Conservation (phyloP, 2,888 invertebrate genomes). For the Plebejus argus region DNA sequence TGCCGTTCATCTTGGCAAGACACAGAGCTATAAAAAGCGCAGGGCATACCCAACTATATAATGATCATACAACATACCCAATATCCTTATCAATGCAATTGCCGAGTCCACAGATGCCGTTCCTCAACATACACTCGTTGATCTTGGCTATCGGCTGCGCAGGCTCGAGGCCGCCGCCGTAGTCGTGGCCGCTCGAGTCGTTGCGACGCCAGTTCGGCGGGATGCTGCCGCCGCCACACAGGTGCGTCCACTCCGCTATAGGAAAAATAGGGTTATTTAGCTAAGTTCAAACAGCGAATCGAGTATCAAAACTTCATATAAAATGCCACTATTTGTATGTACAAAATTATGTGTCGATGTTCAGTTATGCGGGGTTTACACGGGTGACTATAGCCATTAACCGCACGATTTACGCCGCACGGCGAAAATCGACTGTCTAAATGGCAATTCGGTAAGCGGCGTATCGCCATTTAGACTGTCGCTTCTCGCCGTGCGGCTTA, state of each 20-base stretch:
- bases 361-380: no score
- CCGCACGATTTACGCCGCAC: neutral
- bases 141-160: constrained; percentile 72
- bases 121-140: constrained; percentile 88
- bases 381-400: no score
- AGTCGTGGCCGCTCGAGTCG: constrained; percentile 52
- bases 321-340: no score
- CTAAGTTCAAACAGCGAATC: no score
- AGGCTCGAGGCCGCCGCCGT: constrained; percentile 46
- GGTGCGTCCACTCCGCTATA: constrained; percentile 82
- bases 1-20: constrained; percentile 22
- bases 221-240: constrained; percentile 75
- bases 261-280: neutral
- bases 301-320: no score
- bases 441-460: neutral
- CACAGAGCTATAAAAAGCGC: constrained; percentile 58
- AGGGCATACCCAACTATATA: no score
- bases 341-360: no score
- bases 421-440: neutral
- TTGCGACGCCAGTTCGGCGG: constrained; percentile 70
- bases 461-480: no score
- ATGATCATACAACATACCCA: constrained; percentile 65
- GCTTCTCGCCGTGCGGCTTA: no score
- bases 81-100: constrained; percentile 86
- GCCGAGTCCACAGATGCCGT: constrained; percentile 88